Evolutionary conservation across 2,797 vertebrate genomes (phyloP).

Genomic region (Sarcophilus harrisii): DNA sequence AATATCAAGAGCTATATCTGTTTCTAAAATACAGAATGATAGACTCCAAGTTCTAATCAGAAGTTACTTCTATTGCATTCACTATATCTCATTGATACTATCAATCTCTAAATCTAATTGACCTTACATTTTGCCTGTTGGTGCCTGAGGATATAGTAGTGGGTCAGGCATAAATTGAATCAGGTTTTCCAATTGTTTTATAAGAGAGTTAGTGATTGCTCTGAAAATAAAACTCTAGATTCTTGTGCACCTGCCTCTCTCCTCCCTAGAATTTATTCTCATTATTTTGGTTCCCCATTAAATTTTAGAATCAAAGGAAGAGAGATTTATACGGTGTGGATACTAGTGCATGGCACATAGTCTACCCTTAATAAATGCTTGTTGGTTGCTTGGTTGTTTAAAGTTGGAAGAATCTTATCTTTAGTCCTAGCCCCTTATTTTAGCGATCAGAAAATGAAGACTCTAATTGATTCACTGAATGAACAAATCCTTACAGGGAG

Average conservation of each 20-base stretch:
- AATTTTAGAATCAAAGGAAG: not conserved
- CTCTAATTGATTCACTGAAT: not conserved
- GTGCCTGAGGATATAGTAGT: not conserved
- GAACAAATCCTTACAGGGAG: not conserved
- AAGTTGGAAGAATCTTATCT: not conserved
- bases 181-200: not conserved
- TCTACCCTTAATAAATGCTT: not conserved
- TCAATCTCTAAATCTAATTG: conserved; percentile 3
- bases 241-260: not conserved
- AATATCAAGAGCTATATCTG: too few relatives aligned
- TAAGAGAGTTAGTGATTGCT: not conserved
- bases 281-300: not conserved
- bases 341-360: not conserved
- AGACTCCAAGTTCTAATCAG: not conserved
- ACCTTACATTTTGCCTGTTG: not conserved
- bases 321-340: not conserved
- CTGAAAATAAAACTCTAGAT: conserved; percentile 16
- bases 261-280: not conserved
- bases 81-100: conserved; percentile 13
- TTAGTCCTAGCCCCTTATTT: not conserved
- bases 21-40: not conserved
- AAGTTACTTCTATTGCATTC: not conserved
- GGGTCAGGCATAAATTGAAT: not conserved
- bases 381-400: not conserved
- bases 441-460: not conserved